phyloP scores from a whole-genome alignment of 1,140 invertebrate species.

The Dryas iulia region DNA sequence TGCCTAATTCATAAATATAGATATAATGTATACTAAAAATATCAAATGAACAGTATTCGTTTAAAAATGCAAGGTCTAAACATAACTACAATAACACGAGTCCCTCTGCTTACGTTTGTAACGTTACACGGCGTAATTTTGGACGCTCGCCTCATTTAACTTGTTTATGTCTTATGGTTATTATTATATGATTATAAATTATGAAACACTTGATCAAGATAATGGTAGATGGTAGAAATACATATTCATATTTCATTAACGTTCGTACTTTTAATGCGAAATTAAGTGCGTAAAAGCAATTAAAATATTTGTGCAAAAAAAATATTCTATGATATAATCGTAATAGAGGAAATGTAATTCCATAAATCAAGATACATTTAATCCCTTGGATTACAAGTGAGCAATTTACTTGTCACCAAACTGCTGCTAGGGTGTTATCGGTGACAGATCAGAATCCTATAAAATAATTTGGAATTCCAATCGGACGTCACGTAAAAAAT shows the following conservation, averaged over 20 bases:
- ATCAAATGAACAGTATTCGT: neutral
- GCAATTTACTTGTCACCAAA: conserved; percentile 72
- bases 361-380: conserved; percentile 64
- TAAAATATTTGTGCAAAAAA: conserved; percentile 44
- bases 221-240: conserved; percentile 40
- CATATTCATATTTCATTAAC: conserved; percentile 59
- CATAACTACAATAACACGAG: conserved; percentile 35
- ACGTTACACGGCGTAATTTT: conserved; percentile 49
- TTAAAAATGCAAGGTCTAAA: conserved; percentile 30
- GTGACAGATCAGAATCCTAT: conserved; percentile 74
- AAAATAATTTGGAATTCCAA: conserved; percentile 67
- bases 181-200: conserved; percentile 64
- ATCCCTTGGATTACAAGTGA: conserved; percentile 67
- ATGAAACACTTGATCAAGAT: conserved; percentile 50
- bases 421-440: conserved; percentile 67
- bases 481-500: conserved; percentile 53
- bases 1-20: neutral
- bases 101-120: conserved; percentile 36
- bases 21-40: no score
- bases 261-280: conserved; percentile 48
- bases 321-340: conserved; percentile 19
- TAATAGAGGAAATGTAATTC: conserved; percentile 24
- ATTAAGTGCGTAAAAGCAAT: conserved; percentile 51
- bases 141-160: conserved; percentile 59
- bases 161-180: conserved; percentile 58